Evolutionary conservation across 2,797 vertebrate genomes (phyloP), one percentile per base, ranked within the genome.

Genomic region (Pterois miles): DNA sequence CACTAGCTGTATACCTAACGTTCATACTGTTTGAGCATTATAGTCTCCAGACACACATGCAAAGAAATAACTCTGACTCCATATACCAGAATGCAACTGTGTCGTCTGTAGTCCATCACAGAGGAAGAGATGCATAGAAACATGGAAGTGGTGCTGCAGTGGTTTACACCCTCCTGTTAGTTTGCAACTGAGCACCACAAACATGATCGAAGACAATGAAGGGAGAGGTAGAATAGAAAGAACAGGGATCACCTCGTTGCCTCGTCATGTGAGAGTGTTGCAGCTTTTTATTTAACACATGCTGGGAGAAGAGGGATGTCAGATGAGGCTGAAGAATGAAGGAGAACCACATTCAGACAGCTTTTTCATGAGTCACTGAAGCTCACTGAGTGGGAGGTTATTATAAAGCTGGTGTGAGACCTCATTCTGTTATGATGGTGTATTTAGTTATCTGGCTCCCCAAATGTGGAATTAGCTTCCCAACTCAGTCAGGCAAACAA

Each of bases 51-150:
- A 16, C 34, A 62, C 33, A 46, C 27, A 31, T 67, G 59, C 40
- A 62, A 65, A 78, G n/a, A 71, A 66, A 66, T 34, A 29, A 66
- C 6, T 16, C 4, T 16, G 31, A 85, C 70, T 74, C 18, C 12
- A 63, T 54, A 2, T 64, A 72, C 64, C 66, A 81, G 65, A 50
- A 77, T 76, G 74, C 69, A 74, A 38, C 78, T 81, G 72, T 43
- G 58, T 7, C 23, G 4, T 36, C 1, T 64, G 62, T 56, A 54
- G 75, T 68, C 40, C 27, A 46, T 68, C 23, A 50, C 31, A 75
- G 48, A 76, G 59, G 58, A 31, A 54, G 67, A 43, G 52, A 9
- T 3, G 4, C 27, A 31, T 23, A 64, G 53, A 67, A 38, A 62
- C 2, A 20, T 62, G n/a, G 46, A 76, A 71, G 71, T 65, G 34